Conservation (phyloP, 2,797 vertebrate species). For the Sebastolobus altivelis region DNA sequence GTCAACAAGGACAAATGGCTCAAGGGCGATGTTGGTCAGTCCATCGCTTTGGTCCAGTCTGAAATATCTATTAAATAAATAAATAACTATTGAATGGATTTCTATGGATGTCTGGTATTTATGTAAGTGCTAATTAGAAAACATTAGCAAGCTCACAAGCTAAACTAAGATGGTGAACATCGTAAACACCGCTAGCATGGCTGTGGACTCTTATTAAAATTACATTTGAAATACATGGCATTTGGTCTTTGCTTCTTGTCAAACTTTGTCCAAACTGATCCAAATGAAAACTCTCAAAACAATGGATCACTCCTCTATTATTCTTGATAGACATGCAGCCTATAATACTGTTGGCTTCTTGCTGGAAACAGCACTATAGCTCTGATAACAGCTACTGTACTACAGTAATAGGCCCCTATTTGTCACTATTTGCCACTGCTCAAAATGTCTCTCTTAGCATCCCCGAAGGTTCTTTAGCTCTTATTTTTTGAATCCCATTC, state of each 20-base stretch:
- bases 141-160: background rate
- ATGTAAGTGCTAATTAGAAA: background rate
- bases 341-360: background rate
- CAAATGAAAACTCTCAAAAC: background rate
- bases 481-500: background rate
- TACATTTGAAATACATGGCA: background rate
- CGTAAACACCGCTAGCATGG: background rate
- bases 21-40: background rate
- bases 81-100: background rate
- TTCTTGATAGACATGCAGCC: background rate
- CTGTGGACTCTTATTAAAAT: background rate
- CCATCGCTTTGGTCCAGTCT: background rate
- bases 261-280: background rate
- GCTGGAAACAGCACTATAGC: background rate
- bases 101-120: conserved; percentile 1
- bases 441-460: conserved; percentile 1
- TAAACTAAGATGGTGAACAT: background rate
- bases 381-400: conserved; percentile 11
- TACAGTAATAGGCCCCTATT: background rate
- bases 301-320: background rate
- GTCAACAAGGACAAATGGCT: background rate
- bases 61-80: background rate
- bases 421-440: conserved; percentile 9
- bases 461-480: background rate
- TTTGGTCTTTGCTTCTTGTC: background rate